Base-by-base conservation (phyloP, 2,797 vertebrate genomes). In the Cichlasoma orientale region DNA sequence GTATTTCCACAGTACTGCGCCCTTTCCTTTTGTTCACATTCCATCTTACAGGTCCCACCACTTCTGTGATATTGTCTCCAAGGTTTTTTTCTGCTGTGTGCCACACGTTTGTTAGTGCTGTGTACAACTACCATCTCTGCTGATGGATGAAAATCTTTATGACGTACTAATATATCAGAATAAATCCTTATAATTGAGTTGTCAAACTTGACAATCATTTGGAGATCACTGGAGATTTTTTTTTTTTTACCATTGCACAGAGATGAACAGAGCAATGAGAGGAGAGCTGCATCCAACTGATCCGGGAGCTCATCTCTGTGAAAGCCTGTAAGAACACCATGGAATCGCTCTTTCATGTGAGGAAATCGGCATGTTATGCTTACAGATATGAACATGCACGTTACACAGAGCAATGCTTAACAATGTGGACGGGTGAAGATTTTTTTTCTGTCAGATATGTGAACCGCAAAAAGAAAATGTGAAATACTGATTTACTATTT, bases 1-100 rank as follows among this genome's bases (percentile, higher is more conserved):
- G 70, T 85, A 83, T 84, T 89, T 91, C 82, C 53, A 82, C 76
- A n/a, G 69, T 52, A 21, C 70, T 55, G 0, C 87, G 79, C 61
- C 80, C 80, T 85, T 88, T 90, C 80, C 71, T 29, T 19, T 57
- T 21, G 13, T 72, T 66, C 54, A 18, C 18, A 61, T 56, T 75
- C 69, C n/a, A 61, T 61, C 72, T 56, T 61, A n/a, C 12, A 18
- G 73, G 75, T 25, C 33, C n/a, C 52, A 31, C 33, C 16, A 31
- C 70, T 85, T 11, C 38, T 47, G 55, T 83, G 80, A 78, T 89
- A 77, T 29, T 84, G 82, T 52, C 54, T 82, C 36, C 14, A 72
- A 56, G 36, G 25, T 68, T 52, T 33, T 70, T 63, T 59, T 66
- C 23, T 72, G 31, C 25, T 61, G 4, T 76, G 58, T 56, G 29